Evolutionary conservation across 2,797 vertebrate genomes (phyloP).

Genomic region (Clarias laeviceps): DNA sequence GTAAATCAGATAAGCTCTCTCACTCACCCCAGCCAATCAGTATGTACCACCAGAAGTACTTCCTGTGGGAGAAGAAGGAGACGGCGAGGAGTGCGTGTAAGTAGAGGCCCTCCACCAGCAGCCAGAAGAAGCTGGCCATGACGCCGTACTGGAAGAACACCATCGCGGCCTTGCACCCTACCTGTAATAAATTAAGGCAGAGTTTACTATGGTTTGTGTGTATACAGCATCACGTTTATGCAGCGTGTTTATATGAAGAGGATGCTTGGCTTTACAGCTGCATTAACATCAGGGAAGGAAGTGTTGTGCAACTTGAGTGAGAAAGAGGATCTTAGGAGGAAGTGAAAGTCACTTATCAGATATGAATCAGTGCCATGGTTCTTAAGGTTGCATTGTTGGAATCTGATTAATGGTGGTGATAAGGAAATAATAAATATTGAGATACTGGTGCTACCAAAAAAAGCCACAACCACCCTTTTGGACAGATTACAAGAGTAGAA

Average conservation of each 20-base stretch:
- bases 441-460: not conserved
- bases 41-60: constrained; percentile 99
- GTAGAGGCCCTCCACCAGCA: constrained; percentile 93
- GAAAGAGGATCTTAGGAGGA: not conserved
- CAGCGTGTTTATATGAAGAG: constrained; percentile 33
- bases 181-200: constrained; percentile 68
- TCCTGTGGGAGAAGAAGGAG: constrained; percentile 96
- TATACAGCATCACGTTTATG: not conserved
- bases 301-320: constrained; percentile 15
- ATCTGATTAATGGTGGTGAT: not conserved
- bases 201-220: constrained; percentile 36
- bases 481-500: not conserved
- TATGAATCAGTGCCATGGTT: not conserved
- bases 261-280: constrained; percentile 14
- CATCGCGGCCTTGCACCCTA: constrained; percentile 87
- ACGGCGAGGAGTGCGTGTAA: constrained; percentile 91
- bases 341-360: not conserved
- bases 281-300: constrained; percentile 11
- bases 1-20: constrained; percentile 21
- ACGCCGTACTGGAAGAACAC: constrained; percentile 94
- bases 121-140: constrained; percentile 97
- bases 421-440: not conserved
- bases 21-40: constrained; percentile 93
- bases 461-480: not conserved
- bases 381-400: not conserved